Evolutionary conservation across 2,113 vertebrate species (phyloP).

Genomic region (Gymnocephalus cernua): DNA sequence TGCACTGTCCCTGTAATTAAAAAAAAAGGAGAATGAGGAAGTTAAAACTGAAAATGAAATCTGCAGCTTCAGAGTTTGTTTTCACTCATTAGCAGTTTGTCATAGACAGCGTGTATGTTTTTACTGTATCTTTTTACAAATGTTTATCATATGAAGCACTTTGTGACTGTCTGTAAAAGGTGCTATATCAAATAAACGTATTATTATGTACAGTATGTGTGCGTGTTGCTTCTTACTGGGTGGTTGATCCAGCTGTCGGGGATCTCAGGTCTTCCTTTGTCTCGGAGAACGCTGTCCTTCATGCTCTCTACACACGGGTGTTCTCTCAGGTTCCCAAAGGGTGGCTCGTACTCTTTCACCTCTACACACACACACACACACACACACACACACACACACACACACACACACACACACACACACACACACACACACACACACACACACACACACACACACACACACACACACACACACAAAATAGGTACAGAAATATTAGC

Average conservation of each 20-base stretch:
- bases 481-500: neutral
- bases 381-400: neutral
- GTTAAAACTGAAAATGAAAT: neutral
- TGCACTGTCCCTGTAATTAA: too few species aligned
- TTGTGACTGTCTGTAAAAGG: too few species aligned
- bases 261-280: slow-evolving; percentile 93
- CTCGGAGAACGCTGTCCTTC: slow-evolving; percentile 97
- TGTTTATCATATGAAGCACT: too few species aligned
- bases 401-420: slow-evolving; percentile 47
- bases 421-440: slow-evolving; percentile 19
- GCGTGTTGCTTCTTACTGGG: slow-evolving; percentile 82
- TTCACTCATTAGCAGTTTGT: neutral
- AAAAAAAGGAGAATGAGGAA: too few species aligned
- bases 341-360: slow-evolving; percentile 96
- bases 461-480: neutral
- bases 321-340: slow-evolving; percentile 95
- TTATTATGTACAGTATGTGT: too few species aligned
- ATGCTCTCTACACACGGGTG: slow-evolving; percentile 98
- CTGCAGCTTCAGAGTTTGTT: neutral
- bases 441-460: slow-evolving; percentile 55
- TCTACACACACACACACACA: slow-evolving; percentile 83
- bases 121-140: too few species aligned
- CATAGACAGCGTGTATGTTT: neutral
- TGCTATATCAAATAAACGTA: too few species aligned
- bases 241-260: slow-evolving; percentile 94